Evolutionary conservation across 2,797 vertebrate genomes (phyloP).

Genomic region (Clarias laeviceps): DNA sequence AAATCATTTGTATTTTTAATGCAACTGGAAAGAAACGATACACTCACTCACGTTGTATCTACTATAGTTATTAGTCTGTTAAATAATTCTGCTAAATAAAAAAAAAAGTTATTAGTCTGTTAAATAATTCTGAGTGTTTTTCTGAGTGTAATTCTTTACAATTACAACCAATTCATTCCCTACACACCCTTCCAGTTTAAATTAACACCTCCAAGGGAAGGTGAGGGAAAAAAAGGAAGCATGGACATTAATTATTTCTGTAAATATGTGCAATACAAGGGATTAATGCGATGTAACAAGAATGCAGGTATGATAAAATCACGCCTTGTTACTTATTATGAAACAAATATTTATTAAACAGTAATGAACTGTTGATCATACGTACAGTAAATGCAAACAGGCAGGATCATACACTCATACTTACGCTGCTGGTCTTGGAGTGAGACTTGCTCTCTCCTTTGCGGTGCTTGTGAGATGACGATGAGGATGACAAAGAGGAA

Average conservation of each 20-base stretch:
- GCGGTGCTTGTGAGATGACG: constrained; percentile 81
- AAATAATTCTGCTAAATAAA: too few relatives aligned
- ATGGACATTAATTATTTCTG: background rate
- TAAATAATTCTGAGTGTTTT: background rate
- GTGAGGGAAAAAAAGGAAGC: background rate
- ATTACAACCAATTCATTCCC: background rate
- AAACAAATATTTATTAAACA: background rate
- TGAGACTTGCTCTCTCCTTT: constrained; percentile 86
- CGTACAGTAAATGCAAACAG: background rate
- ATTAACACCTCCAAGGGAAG: background rate
- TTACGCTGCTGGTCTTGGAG: constrained; percentile 79
- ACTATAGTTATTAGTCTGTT: background rate
- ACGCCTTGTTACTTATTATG: background rate
- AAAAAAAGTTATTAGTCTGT: too few relatives aligned
- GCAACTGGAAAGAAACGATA: background rate
- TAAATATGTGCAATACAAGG: background rate
- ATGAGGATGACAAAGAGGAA: constrained; percentile 63
- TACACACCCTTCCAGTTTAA: background rate
- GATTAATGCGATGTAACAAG: constrained; percentile 10
- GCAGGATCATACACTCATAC: constrained; percentile 17
- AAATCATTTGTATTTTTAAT: constrained; percentile 18
- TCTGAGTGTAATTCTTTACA: background rate
- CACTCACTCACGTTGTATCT: background rate
- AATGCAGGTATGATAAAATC: constrained; percentile 5
- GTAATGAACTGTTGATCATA: background rate